A percentile compares a stretch with the other conserved stretches of the same genome.
phyloP scores from a whole-genome alignment of 2,797 vertebrate genomes.

The Cryptoprocta ferox region DNA sequence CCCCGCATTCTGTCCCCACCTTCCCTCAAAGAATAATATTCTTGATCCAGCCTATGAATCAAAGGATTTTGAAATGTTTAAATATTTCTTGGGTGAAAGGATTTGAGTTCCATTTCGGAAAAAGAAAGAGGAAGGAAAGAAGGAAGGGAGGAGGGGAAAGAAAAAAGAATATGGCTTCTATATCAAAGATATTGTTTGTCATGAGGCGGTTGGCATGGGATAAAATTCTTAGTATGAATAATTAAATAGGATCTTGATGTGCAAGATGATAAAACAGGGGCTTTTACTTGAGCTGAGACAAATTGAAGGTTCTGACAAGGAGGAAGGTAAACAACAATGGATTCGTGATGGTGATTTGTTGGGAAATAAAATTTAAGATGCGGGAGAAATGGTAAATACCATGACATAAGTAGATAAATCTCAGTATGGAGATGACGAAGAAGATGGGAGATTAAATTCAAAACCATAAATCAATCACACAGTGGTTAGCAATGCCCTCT shows the following conservation, averaged over 20 bases:
- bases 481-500: background rate
- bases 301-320: background rate
- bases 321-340: background rate
- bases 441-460: background rate
- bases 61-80: background rate
- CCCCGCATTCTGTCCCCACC: too few relatives aligned
- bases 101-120: background rate
- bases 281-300: background rate
- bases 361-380: slow-evolving; percentile 11
- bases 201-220: background rate
- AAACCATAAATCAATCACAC: background rate
- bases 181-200: background rate
- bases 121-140: background rate
- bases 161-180: background rate
- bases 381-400: background rate
- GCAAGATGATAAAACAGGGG: background rate
- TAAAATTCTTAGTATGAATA: background rate
- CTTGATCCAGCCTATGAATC: background rate
- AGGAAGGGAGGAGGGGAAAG: too few relatives aligned
- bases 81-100: background rate
- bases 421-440: background rate
- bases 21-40: background rate
- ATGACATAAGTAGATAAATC: background rate
- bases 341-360: background rate
- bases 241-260: background rate